Evolutionary conservation across 2,888 invertebrate species (phyloP).

Genomic region (Temnothorax unifasciatus): DNA sequence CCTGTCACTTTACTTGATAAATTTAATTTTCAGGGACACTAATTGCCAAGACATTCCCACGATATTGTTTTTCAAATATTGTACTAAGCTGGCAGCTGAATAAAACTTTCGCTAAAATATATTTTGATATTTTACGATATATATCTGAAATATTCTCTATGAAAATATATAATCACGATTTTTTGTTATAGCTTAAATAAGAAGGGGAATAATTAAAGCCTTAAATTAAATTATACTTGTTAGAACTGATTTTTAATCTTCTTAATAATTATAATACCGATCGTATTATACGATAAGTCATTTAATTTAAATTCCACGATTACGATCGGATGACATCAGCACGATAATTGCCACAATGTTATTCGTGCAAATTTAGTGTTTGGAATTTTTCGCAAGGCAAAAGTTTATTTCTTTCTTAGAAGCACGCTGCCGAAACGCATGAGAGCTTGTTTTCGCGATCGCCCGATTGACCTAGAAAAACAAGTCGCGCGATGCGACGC

Average conservation of each 20-base stretch:
- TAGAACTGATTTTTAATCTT: background rate
- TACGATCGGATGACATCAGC: background rate
- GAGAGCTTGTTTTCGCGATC: conserved; percentile 56
- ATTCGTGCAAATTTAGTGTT: background rate
- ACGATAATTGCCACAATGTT: background rate
- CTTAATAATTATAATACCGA: background rate
- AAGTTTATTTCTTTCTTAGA: conserved; percentile 10
- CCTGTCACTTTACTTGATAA: background rate
- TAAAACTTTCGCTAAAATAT: background rate
- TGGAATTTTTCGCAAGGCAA: conserved; percentile 26
- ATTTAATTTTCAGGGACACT: background rate
- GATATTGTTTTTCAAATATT: background rate
- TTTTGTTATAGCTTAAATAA: background rate
- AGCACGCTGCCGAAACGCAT: conserved; percentile 17
- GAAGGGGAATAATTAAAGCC: background rate
- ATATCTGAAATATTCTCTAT: background rate
- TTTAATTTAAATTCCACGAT: background rate
- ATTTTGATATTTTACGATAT: background rate
- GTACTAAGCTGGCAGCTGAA: background rate
- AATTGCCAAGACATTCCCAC: conserved; percentile 1
- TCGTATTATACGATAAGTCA: background rate
- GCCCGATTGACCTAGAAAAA: conserved; percentile 66
- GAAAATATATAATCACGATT: background rate
- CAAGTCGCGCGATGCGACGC: conserved; percentile 48
- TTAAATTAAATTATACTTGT: background rate